Base-by-base conservation (phyloP, 2,888 invertebrate species). In the Frankliniella intonsa region DNA sequence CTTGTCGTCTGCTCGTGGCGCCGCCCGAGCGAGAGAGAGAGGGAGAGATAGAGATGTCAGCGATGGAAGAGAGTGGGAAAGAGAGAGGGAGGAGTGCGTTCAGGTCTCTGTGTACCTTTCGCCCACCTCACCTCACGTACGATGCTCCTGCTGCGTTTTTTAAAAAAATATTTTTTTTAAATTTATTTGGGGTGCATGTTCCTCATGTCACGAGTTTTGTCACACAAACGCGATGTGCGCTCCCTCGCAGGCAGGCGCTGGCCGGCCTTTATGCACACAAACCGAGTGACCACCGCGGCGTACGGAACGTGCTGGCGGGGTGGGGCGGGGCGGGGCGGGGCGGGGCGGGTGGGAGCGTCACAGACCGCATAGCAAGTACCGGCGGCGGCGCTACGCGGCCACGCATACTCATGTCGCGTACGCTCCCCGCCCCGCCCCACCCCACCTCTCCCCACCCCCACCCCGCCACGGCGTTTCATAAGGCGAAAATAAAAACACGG, bases 361-460 rank as follows among this genome's bases (percentile, higher is more conserved):
- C 69, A 76, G 69, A 22, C 3, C 22, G 69, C 69, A 76, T 76
- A 25, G 69, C 69, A 76, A 76, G 69, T 76, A 76, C 69, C 69
- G 22, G 22, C 22, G 22, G 22, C 22, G 3, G 38, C 38, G 38
- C 38, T 38, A 2, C 38, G 5, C 38, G 5, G 69, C 69, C 69
- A 2, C 22, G 69, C 69, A 25, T 76, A 76, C 69, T 76, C 69
- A 76, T 76, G 69, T 25, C 22, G 38, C 38, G 38, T 38, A 38
- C 3, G 38, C 38, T 38, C 38, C 38, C 38, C 38, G 38, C 38
- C 38, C 5, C 38, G 5, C 38, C 38, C 38, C 38, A 5, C 38
- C 5, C 38, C 38, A 5, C 38, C 38, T 38, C 38, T 3, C 38
- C 38, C 38, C 38, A 5, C 38, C 5, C 38, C 5, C 38, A 38